These are phyloP conservation scores for Sebastes hubbsi DNA, from an alignment of 2,797 vertebrate species.

Conservation along the genomic window DNA sequence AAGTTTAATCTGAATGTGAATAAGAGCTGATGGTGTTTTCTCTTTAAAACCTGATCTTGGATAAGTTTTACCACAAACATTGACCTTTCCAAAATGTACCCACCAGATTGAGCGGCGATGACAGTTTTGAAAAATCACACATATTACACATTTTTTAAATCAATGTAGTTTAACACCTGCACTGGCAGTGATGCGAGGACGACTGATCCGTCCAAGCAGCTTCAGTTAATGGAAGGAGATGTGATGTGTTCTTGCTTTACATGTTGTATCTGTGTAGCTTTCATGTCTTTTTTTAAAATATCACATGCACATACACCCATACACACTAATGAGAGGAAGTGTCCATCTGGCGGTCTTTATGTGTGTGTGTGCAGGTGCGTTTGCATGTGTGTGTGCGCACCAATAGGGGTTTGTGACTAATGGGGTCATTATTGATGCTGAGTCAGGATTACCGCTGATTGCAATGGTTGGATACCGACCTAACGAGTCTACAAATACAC, in stretches of 20 bases:
- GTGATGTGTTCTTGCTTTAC: conserved; percentile 3
- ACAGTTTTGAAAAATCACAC: conserved; percentile 14
- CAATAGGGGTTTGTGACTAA: conserved; percentile 80
- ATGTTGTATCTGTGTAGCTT: conserved; percentile 8
- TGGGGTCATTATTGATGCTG: conserved; percentile 82
- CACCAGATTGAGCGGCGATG: not conserved
- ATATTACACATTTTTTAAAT: conserved; percentile 4
- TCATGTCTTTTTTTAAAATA: conserved; percentile 17
- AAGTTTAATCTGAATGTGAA: conserved; percentile 2
- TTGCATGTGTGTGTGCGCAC: conserved; percentile 9
- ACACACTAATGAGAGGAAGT: conserved; percentile 61
- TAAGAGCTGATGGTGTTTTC: not conserved
- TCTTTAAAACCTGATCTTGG: not conserved
- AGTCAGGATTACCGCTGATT: conserved; percentile 80
- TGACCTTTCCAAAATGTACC: conserved; percentile 9
- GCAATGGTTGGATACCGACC: conserved; percentile 72
- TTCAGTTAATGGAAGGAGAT: conserved; percentile 10
- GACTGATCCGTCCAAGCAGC: conserved; percentile 2
- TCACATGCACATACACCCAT: conserved; percentile 15
- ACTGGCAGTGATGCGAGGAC: conserved; percentile 20
- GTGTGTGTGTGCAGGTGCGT: not conserved
- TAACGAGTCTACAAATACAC: conserved; percentile 64
- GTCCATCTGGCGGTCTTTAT: conserved; percentile 64
- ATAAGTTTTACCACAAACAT: not conserved
- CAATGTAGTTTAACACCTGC: conserved; percentile 23